Evolutionary conservation across 2,113 vertebrate species (phyloP).

Genomic region (Uropsilus gracilis): DNA sequence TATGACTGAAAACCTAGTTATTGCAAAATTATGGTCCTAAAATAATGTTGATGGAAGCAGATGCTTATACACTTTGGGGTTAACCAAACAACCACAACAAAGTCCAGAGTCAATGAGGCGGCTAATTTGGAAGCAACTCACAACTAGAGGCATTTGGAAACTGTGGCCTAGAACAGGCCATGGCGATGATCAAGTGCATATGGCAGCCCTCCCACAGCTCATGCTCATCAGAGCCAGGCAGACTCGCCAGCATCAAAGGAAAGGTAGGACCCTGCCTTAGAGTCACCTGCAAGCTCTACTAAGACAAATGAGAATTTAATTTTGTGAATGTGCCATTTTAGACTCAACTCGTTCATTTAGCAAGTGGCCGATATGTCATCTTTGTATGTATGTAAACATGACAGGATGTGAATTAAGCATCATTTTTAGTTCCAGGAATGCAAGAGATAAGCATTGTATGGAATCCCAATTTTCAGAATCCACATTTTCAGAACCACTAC

Average conservation of each 20-base stretch:
- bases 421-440: background rate
- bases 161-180: background rate
- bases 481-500: background rate
- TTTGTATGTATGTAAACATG: background rate
- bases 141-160: conserved; percentile 47
- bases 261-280: background rate
- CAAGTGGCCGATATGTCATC: background rate
- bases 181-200: conserved; percentile 37
- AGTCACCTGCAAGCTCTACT: background rate
- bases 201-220: background rate
- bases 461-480: background rate
- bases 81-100: conserved; percentile 72
- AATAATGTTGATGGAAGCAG: conserved; percentile 55
- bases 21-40: conserved; percentile 60
- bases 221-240: background rate
- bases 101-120: conserved; percentile 62
- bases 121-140: conserved; percentile 18
- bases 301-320: background rate
- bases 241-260: background rate
- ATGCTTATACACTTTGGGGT: conserved; percentile 46
- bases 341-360: background rate
- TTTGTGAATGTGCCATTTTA: background rate
- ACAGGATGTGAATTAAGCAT: background rate
- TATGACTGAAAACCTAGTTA: conserved; percentile 58
- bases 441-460: background rate